Evolutionary conservation across 2,797 vertebrate genomes (phyloP), one percentile per base, ranked within the genome.

Genomic region (Cebuella pygmaea): DNA sequence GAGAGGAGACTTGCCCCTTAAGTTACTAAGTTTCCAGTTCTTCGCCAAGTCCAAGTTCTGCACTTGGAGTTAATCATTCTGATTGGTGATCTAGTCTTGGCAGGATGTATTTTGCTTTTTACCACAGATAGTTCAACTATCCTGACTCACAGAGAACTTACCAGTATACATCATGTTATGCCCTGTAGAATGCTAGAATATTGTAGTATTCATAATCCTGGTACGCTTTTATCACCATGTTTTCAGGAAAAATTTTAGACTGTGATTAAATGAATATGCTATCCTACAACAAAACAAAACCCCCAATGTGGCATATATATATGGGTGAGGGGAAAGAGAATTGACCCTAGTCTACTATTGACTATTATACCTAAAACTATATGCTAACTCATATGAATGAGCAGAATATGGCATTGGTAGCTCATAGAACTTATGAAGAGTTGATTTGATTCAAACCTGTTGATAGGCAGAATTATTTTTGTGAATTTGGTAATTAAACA

Each of bases 201-300:
- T 15, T 83, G 11, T 17, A 70, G 30, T 10, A 72, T 83, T 26
- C 79, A 19, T 61, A 55, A 46, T 52, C 6, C 46, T 79, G n/a
- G 33, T 57, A 44, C 7, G 13, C 22, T 5, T 89, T 55, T 83
- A 33, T 81, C n/a, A 86, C 1, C 44, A 5, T 75, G 3, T 14
- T 48, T 70, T 48, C 7, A 76, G 14, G 57, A 39, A 55, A 92
- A 67, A 39, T 50, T 59, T 90, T 46, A 61, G 33, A 48, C 30
- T 82, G 9, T 36, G 76, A 61, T 2, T 39, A 59, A 76, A 95
- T 76, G 14, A 93, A 14, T 27, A 72, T 39, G 26, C 12, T 64
- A 1, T 44, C 11, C 55, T 13, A 24, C 57, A 80, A 86, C 4
- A 41, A 92, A 98, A 24, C 11, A 96, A 94, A 95, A 97, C 70